Percentiles rank a stretch among this genome's conserved stretches.
phyloP scores from a whole-genome alignment of 2,797 vertebrate genomes.

The Lagocephalus sceleratus region DNA sequence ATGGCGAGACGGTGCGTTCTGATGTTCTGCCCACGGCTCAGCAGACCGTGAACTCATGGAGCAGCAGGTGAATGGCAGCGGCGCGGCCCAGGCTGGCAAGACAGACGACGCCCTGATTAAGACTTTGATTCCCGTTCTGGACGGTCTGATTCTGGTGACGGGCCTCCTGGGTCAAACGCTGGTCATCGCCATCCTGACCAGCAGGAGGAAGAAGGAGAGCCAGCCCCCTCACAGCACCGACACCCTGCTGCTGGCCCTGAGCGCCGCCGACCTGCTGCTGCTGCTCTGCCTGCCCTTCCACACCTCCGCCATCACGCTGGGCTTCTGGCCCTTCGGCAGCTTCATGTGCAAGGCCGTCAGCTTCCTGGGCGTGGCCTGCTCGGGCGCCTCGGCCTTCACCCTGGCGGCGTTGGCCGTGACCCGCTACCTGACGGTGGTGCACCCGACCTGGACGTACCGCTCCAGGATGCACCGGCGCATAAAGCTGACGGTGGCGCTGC shows the following conservation, averaged over 20 bases:
- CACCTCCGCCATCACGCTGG: conserved; percentile 73
- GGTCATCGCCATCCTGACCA: conserved; percentile 66
- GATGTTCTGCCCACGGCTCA: conserved; percentile 13
- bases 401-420: conserved; percentile 75
- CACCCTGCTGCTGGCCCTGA: conserved; percentile 74
- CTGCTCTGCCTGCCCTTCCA: conserved; percentile 78
- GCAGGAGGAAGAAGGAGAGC: conserved; percentile 52
- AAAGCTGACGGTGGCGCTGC: conserved; percentile 52
- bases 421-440: conserved; percentile 77
- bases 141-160: conserved; percentile 69
- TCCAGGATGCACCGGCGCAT: conserved; percentile 48
- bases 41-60: conserved; percentile 28
- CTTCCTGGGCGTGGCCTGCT: conserved; percentile 77
- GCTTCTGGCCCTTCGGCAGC: conserved; percentile 75
- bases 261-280: conserved; percentile 72
- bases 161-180: conserved; percentile 76
- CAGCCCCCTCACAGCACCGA: conserved; percentile 68
- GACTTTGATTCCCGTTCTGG: conserved; percentile 69
- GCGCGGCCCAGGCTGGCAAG: neutral
- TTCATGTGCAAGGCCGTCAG: conserved; percentile 76
- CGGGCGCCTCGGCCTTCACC: conserved; percentile 71
- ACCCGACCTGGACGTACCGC: conserved; percentile 70
- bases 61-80: conserved; percentile 40
- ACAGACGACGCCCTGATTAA: conserved; percentile 38
- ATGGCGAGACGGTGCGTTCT: conserved; percentile 4